These are phyloP conservation scores for Podilymbus podiceps DNA, from an alignment of 2,113 vertebrate genomes.

Conservation along the genomic window DNA sequence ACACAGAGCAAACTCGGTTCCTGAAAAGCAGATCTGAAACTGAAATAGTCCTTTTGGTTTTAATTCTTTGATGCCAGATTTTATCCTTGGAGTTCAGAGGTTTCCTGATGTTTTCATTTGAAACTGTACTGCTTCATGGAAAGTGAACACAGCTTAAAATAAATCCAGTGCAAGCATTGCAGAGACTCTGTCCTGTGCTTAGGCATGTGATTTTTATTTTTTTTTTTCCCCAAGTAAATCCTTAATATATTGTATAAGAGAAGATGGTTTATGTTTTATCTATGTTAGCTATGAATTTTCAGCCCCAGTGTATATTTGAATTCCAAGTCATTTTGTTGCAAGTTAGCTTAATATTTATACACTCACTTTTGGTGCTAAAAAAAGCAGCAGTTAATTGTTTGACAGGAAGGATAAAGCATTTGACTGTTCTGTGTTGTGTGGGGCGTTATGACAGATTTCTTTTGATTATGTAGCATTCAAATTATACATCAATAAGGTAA, in stretches of 20 bases:
- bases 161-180: not conserved
- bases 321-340: not conserved
- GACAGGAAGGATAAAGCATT: not conserved
- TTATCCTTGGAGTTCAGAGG: not conserved
- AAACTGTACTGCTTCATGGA: not conserved
- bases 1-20: not conserved
- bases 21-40: not conserved
- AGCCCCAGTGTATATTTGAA: not conserved
- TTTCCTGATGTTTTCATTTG: not conserved
- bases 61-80: not conserved
- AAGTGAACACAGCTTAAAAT: not conserved
- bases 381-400: constrained; percentile 15
- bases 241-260: not conserved
- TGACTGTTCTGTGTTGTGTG: not conserved
- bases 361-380: not conserved
- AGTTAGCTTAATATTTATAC: not conserved
- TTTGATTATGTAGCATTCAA: not conserved
- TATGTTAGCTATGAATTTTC: not conserved
- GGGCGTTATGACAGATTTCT: constrained; percentile 15
- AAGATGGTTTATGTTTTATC: not conserved
- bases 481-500: not conserved
- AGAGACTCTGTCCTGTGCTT: not conserved
- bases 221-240: not conserved
- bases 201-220: not conserved
- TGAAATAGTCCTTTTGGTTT: not conserved